Conservation (phyloP, 2,113 vertebrate genomes). For the Antechinus flavipes region DNA sequence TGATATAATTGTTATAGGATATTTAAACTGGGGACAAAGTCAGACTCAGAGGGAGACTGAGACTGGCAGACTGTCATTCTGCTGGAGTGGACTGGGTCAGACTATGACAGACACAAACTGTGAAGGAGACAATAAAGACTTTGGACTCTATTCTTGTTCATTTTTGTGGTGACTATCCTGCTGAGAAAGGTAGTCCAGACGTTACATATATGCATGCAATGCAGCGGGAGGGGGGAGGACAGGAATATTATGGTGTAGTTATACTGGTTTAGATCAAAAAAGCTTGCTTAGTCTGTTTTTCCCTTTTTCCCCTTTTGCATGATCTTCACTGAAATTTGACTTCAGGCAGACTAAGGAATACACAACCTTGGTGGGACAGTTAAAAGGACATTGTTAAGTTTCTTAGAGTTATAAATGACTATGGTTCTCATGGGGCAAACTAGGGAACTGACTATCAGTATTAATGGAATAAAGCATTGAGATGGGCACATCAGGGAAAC, state of each 20-base stretch:
- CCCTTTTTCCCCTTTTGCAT: conserved; percentile 1
- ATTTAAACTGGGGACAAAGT: no score
- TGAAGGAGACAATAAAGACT: no score
- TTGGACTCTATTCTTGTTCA: no score
- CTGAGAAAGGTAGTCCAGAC: no score
- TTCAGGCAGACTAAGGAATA: conserved; percentile 49
- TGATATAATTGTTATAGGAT: no score
- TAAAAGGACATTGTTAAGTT: conserved; percentile 39
- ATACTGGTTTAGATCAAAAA: conserved; percentile 23
- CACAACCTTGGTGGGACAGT: neutral
- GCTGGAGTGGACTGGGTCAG: no score
- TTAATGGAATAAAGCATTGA: neutral
- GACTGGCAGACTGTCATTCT: no score
- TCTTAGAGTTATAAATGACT: conserved; percentile 33
- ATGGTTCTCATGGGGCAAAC: neutral
- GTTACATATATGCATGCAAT: conserved; percentile 39
- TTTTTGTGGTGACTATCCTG: no score
- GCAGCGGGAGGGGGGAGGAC: conserved; percentile 26
- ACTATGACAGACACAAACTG: no score
- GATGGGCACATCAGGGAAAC: neutral
- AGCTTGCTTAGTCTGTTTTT: conserved; percentile 46
- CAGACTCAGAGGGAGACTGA: no score
- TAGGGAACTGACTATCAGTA: neutral
- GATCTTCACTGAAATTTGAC: conserved; percentile 60
- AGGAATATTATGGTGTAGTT: conserved; percentile 33